These are phyloP conservation scores for Crotalus helleri DNA, from an alignment of 2,113 vertebrate genomes.

Conservation along the genomic window DNA sequence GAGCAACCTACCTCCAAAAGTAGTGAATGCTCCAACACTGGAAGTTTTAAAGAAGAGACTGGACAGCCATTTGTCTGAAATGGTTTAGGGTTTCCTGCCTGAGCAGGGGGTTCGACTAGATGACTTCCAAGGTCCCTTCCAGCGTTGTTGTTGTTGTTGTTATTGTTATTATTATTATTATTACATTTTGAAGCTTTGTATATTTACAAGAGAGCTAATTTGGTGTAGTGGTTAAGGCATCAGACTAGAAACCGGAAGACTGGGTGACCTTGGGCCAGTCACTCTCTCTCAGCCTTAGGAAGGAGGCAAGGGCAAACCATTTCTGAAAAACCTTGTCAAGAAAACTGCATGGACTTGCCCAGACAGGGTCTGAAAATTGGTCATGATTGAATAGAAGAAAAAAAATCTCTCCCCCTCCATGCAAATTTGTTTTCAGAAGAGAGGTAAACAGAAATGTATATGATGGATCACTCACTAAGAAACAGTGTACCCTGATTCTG, in stretches of 20 bases:
- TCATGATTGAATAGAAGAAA: not conserved
- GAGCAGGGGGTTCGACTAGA: too few relatives aligned
- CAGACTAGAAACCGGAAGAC: not conserved
- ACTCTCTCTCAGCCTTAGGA: not conserved
- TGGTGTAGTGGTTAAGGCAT: not conserved
- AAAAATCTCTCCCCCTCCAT: not conserved
- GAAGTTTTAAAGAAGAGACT: too few relatives aligned
- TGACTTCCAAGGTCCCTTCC: too few relatives aligned
- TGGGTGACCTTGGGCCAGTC: not conserved
- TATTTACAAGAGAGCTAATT: not conserved
- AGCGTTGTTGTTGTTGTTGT: too few relatives aligned
- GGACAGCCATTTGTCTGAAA: too few relatives aligned
- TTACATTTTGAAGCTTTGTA: not conserved
- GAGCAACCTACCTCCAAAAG: too few relatives aligned
- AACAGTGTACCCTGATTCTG: not conserved
- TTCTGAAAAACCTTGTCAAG: not conserved
- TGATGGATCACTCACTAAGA: not conserved
- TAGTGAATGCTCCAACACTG: too few relatives aligned
- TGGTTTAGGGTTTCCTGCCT: too few relatives aligned
- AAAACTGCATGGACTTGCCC: not conserved
- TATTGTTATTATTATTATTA: too few relatives aligned
- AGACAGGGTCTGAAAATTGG: not conserved
- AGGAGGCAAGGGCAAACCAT: not conserved
- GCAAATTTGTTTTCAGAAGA: not conserved
- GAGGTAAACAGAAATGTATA: not conserved